A percentile compares a stretch with the other conserved stretches of the same genome.
Conservation (phyloP, 2,888 invertebrate species). For the Lordiphosa andalusiaca region DNA sequence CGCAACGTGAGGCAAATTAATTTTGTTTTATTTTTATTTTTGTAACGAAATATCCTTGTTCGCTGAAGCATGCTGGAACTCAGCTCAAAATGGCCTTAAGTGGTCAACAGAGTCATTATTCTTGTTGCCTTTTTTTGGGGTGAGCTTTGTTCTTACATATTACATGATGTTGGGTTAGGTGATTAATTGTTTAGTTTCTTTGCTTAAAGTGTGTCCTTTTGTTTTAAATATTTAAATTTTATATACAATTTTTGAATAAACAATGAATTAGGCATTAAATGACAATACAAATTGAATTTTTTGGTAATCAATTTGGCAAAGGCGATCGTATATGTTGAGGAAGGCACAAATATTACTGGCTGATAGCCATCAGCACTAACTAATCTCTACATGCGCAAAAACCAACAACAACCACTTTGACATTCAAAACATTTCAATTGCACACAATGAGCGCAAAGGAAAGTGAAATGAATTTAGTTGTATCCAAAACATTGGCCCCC, state of each 20-base stretch:
- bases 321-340: too few species aligned
- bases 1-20: slow-evolving; percentile 48
- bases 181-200: slow-evolving; percentile 62
- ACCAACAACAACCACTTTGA: slow-evolving; percentile 2
- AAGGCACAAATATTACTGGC: too few species aligned
- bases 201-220: slow-evolving; percentile 34
- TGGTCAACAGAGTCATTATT: slow-evolving; percentile 45
- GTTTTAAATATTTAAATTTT: slow-evolving; percentile 2
- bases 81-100: slow-evolving; percentile 23
- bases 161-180: slow-evolving; percentile 49
- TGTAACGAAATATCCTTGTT: slow-evolving; percentile 5
- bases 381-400: not conserved
- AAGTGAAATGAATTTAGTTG: slow-evolving; percentile 12
- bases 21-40: slow-evolving; percentile 24
- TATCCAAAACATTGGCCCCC: slow-evolving; percentile 3
- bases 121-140: slow-evolving; percentile 16
- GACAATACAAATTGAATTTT: too few species aligned
- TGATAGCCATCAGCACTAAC: too few species aligned
- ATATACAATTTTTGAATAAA: too few species aligned
- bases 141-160: slow-evolving; percentile 29
- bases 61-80: slow-evolving; percentile 7
- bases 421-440: slow-evolving; percentile 6
- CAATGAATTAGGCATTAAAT: too few species aligned
- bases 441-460: slow-evolving; percentile 1
- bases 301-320: too few species aligned